A percentile compares a stretch with the other conserved stretches of the same genome.
Conservation (phyloP, 2,113 vertebrate genomes). For the Oxyruncus cristatus region DNA sequence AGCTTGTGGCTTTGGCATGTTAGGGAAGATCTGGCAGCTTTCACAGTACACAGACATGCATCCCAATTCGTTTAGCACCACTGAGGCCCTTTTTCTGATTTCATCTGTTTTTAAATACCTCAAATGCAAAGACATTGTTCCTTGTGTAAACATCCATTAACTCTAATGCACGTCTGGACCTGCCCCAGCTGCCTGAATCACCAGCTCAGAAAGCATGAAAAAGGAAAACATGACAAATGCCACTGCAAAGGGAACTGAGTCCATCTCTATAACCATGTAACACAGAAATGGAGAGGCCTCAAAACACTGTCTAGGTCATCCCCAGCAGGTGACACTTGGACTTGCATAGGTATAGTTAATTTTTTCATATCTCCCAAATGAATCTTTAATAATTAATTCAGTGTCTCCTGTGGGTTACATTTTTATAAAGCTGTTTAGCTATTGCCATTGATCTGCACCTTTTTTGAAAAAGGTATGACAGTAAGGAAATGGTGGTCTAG, state of each 20-base stretch:
- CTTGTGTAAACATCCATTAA: constrained; percentile 50
- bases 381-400: background rate
- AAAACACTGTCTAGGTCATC: background rate
- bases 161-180: constrained; percentile 10
- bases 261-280: background rate
- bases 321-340: background rate
- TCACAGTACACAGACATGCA: background rate
- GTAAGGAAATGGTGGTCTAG: background rate
- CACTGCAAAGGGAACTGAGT: background rate
- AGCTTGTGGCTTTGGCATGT: background rate
- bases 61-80: background rate
- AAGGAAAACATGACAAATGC: constrained; percentile 15
- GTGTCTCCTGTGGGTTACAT: background rate
- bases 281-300: background rate
- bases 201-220: background rate
- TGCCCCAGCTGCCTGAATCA: constrained; percentile 5
- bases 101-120: constrained; percentile 27
- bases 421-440: background rate
- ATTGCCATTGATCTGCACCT: background rate
- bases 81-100: background rate
- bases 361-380: background rate
- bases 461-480: background rate
- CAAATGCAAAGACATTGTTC: background rate
- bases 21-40: background rate
- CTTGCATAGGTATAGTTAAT: background rate